A percentile compares a stretch with the other conserved stretches of the same genome.
Evolutionary conservation across 2,113 vertebrate species (phyloP).

Genomic region (Muscicapa adusta): DNA sequence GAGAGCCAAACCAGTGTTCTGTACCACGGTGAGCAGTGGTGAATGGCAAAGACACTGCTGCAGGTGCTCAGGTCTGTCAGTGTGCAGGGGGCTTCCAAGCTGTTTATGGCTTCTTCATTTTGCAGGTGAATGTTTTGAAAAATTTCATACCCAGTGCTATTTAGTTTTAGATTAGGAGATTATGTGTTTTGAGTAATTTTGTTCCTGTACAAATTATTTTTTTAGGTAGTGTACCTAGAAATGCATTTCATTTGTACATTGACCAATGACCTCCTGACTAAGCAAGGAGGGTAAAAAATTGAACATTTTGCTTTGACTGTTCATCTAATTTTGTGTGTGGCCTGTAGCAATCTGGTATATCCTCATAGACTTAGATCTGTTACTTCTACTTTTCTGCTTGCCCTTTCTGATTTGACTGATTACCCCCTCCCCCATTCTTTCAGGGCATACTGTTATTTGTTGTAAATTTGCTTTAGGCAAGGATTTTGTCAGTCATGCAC

Average conservation of each 20-base stretch:
- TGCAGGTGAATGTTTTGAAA: neutral
- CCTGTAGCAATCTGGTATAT: neutral
- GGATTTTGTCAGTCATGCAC: conserved; percentile 11
- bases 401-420: neutral
- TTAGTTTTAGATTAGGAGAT: neutral
- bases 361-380: conserved; percentile 4
- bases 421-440: neutral
- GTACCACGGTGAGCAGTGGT: rapidly evolving
- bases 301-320: neutral
- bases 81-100: neutral
- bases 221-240: neutral
- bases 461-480: conserved; percentile 15
- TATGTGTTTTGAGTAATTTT: neutral
- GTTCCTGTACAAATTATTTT: neutral
- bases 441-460: neutral
- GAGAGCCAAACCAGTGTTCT: neutral
- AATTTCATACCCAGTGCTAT: neutral
- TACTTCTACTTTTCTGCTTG: conserved; percentile 3
- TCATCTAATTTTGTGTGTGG: neutral
- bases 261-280: neutral
- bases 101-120: neutral
- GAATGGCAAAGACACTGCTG: neutral
- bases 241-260: neutral
- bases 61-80: rapidly evolving
- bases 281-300: neutral